Percentiles rank a stretch among this genome's conserved stretches.
These are phyloP conservation scores for Circaetus gallicus DNA, from an alignment of 2,113 vertebrate genomes.

Conservation along the genomic window DNA sequence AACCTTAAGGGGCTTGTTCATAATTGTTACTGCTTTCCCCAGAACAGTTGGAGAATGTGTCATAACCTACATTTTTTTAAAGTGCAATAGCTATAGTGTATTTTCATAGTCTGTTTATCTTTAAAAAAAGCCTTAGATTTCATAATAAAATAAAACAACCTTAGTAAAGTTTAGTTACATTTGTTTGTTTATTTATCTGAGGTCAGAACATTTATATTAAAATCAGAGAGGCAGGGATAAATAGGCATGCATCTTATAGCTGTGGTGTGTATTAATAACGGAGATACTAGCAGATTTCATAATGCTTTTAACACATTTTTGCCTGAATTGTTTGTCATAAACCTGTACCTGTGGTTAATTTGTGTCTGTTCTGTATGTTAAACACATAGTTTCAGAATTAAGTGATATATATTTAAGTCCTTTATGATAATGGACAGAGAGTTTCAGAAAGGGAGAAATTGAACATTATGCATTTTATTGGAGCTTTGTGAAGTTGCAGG, in stretches of 20 bases:
- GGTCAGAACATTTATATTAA: constrained; percentile 7
- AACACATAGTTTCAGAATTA: not conserved
- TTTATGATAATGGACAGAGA: not conserved
- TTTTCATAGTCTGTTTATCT: constrained; percentile 18
- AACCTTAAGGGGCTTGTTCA: constrained; percentile 40
- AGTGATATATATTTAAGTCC: not conserved
- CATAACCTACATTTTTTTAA: not conserved
- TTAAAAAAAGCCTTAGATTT: not conserved
- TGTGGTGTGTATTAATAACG: not conserved
- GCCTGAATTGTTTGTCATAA: not conserved
- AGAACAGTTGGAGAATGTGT: not conserved
- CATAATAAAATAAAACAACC: not conserved
- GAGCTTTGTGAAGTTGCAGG: constrained; percentile 1
- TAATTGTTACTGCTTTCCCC: constrained; percentile 55
- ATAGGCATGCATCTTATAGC: not conserved
- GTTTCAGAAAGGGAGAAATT: not conserved
- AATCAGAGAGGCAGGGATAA: not conserved
- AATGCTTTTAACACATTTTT: constrained; percentile 42
- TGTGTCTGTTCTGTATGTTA: not conserved
- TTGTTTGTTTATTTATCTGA: constrained; percentile 33
- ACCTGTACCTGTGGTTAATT: not conserved
- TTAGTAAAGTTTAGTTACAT: constrained; percentile 17
- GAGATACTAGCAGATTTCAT: not conserved
- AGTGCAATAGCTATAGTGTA: not conserved
- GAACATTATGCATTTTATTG: constrained; percentile 14